These are phyloP conservation scores for Lithophane semibrunnea DNA, from an alignment of 2,888 invertebrate genomes.

Conservation along the genomic window DNA sequence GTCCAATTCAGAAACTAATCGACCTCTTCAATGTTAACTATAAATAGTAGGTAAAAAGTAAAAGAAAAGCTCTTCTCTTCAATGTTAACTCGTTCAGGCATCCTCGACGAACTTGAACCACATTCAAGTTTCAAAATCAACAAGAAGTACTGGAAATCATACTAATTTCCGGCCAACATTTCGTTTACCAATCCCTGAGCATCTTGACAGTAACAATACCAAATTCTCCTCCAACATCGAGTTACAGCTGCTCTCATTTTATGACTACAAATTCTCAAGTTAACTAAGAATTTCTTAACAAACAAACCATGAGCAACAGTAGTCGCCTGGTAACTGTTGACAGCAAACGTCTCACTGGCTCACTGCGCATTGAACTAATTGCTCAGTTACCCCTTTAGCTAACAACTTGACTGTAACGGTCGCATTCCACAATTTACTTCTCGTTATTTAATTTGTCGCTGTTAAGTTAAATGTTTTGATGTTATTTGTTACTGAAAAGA, in stretches of 20 bases:
- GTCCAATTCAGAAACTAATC: no score
- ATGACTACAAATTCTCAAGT: slow-evolving; percentile 44
- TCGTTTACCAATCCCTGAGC: not conserved
- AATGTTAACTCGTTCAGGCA: not conserved
- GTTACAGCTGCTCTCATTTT: slow-evolving; percentile 17
- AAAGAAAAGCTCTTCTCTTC: not conserved
- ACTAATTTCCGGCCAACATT: not conserved
- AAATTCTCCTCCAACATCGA: slow-evolving; percentile 6
- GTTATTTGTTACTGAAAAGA: slow-evolving; percentile 7
- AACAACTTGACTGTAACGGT: slow-evolving; percentile 50
- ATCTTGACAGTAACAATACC: slow-evolving; percentile 12
- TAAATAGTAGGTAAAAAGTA: not conserved
- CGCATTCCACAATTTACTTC: slow-evolving; percentile 51
- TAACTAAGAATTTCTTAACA: slow-evolving; percentile 48
- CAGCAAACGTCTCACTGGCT: slow-evolving; percentile 37
- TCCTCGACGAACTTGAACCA: not conserved
- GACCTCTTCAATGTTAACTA: no score
- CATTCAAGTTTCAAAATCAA: not conserved
- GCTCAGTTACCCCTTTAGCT: slow-evolving; percentile 45
- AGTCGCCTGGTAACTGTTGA: slow-evolving; percentile 24
- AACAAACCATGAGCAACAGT: slow-evolving; percentile 32
- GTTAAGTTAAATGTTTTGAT: slow-evolving; percentile 20
- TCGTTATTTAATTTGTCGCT: slow-evolving; percentile 53
- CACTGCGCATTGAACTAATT: slow-evolving; percentile 50
- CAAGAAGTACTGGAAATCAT: not conserved